Conservation (phyloP, 2,797 vertebrate species). For the Thalassophryne amazonica region DNA sequence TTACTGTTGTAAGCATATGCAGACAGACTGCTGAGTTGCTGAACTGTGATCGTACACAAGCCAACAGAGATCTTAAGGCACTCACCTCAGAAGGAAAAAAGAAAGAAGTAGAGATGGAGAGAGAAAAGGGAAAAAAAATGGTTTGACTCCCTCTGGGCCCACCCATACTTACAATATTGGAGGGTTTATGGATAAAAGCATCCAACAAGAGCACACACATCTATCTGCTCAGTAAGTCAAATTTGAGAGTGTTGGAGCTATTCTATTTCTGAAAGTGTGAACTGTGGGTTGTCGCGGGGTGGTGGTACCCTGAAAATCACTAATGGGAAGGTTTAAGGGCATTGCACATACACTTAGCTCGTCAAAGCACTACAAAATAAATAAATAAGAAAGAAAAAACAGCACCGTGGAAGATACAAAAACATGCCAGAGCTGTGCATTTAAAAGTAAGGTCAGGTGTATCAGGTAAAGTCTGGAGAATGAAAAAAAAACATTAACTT, state of each 20-base stretch:
- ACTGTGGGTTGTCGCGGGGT: slow-evolving; percentile 57
- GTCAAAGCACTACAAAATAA: not conserved
- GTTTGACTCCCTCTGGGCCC: slow-evolving; percentile 48
- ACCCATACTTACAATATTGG: slow-evolving; percentile 11
- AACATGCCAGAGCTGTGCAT: too few relatives aligned
- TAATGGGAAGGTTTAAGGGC: slow-evolving; percentile 62
- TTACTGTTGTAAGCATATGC: slow-evolving; percentile 15
- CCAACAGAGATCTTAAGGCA: slow-evolving; percentile 31
- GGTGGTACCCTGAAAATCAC: slow-evolving; percentile 55
- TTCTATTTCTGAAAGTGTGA: slow-evolving; percentile 66
- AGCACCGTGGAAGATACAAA: slow-evolving; percentile 30
- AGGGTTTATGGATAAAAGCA: slow-evolving; percentile 48
- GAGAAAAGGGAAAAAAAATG: slow-evolving; percentile 22
- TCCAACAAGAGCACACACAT: slow-evolving; percentile 46
- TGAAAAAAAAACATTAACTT: too few relatives aligned
- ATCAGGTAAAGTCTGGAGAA: too few relatives aligned
- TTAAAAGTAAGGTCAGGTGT: too few relatives aligned
- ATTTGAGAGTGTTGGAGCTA: slow-evolving; percentile 41
- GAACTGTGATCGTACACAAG: slow-evolving; percentile 47
- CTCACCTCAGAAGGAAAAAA: slow-evolving; percentile 29
- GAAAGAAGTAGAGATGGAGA: slow-evolving; percentile 17
- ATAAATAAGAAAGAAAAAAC: slow-evolving; percentile 37
- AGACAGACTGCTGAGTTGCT: slow-evolving; percentile 29
- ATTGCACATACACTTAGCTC: slow-evolving; percentile 34
- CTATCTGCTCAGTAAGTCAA: slow-evolving; percentile 43